Conservation (phyloP, 2,888 invertebrate species). For the Ommatoiulus sabulosus region DNA sequence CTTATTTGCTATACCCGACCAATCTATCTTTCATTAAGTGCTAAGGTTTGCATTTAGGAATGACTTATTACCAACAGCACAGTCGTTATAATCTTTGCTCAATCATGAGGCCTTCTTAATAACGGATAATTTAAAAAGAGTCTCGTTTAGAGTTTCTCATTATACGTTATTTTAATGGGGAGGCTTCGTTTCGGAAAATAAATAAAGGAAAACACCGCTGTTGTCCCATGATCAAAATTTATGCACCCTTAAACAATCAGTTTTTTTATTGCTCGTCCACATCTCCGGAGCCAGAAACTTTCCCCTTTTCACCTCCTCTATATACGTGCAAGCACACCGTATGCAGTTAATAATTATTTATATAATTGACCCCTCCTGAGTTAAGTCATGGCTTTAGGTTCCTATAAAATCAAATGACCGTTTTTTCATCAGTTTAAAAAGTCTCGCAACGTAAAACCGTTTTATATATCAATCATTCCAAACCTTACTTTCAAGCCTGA, state of each 20-base stretch:
- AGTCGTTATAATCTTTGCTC: conserved; percentile 26
- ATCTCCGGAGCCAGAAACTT: background rate
- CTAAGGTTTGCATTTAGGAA: background rate
- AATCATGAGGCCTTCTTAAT: conserved; percentile 21
- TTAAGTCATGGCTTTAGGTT: background rate
- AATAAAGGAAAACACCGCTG: conserved; percentile 36
- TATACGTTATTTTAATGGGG: conserved; percentile 16
- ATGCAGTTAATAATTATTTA: conserved; percentile 36
- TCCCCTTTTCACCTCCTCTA: conserved; percentile 25
- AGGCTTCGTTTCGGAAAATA: conserved; percentile 15
- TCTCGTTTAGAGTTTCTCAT: conserved; percentile 43
- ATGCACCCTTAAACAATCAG: conserved; percentile 30
- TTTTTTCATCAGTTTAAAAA: background rate
- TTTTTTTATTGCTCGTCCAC: conserved; percentile 32
- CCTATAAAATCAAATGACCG: background rate
- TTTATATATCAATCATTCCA: background rate
- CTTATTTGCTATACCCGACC: background rate
- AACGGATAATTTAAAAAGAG: conserved; percentile 28
- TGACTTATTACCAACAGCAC: conserved; percentile 18
- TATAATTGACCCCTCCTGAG: conserved; percentile 42
- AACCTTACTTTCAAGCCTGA: background rate
- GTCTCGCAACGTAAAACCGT: background rate
- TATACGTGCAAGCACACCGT: background rate
- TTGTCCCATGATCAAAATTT: conserved; percentile 38
- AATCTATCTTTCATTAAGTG: background rate